Evolutionary conservation across 2,797 vertebrate species (phyloP).

Genomic region (Catamblyrhynchus diadema): DNA sequence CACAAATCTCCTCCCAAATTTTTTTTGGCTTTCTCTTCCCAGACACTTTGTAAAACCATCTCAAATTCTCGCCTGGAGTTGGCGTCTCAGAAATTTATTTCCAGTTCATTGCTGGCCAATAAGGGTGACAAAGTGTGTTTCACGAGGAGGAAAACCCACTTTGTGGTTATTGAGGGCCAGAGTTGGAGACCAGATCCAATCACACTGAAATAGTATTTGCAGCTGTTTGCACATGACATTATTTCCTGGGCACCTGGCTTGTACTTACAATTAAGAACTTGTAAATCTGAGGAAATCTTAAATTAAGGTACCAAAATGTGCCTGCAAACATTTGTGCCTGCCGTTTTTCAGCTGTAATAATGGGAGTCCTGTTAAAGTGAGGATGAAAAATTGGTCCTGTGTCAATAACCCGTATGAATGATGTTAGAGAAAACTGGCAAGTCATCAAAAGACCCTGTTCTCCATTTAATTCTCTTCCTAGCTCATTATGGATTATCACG

Average conservation of each 20-base stretch:
- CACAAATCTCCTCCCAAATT: not conserved
- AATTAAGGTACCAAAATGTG: not conserved
- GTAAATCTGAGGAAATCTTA: conserved; percentile 42
- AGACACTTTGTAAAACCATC: not conserved
- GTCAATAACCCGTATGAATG: conserved; percentile 65
- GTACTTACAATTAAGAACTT: not conserved
- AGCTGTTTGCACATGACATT: not conserved
- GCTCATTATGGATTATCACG: conserved; percentile 70
- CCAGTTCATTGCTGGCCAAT: not conserved
- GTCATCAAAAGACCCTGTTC: conserved; percentile 56
- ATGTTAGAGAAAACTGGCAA: conserved; percentile 58
- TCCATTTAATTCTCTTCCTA: conserved; percentile 67
- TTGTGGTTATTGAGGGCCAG: not conserved
- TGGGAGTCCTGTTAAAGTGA: not conserved
- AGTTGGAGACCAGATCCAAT: not conserved
- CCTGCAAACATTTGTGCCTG: conserved; percentile 14
- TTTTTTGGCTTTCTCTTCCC: not conserved
- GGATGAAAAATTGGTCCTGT: conserved; percentile 43
- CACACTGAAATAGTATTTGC: not conserved
- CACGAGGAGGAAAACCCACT: not conserved
- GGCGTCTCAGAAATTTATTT: not conserved
- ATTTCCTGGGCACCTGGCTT: conserved; percentile 8
- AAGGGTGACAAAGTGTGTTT: not conserved
- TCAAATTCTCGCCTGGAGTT: not conserved
- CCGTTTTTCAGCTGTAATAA: conserved; percentile 3